These are phyloP conservation scores for Candoia aspera DNA, from an alignment of 2,113 vertebrate species.

Conservation along the genomic window DNA sequence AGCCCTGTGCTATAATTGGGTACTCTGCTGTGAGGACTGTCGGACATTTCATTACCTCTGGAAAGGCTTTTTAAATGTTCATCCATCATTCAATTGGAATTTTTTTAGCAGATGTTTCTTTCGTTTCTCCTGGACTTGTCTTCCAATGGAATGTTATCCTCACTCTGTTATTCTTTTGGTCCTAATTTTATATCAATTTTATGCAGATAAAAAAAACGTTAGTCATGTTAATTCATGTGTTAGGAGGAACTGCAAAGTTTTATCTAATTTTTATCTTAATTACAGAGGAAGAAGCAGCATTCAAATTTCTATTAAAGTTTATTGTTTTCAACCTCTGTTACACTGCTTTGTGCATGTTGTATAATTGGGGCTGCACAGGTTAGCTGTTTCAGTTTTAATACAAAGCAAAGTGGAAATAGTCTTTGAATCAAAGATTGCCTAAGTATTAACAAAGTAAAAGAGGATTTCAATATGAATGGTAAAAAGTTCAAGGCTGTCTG, in stretches of 20 bases:
- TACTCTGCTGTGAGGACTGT: not conserved
- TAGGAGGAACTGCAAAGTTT: too few species aligned
- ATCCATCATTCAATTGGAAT: not conserved
- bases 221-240: not conserved
- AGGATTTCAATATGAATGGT: not conserved
- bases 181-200: not conserved
- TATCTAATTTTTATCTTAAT: not conserved
- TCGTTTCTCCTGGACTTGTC: not conserved
- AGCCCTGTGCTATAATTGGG: not conserved
- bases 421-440: not conserved
- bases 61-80: not conserved
- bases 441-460: not conserved
- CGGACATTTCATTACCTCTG: not conserved
- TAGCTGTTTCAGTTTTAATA: not conserved
- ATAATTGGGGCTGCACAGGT: not conserved
- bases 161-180: not conserved
- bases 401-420: not conserved
- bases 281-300: not conserved
- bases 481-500: not conserved
- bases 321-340: not conserved
- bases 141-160: not conserved
- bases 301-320: not conserved
- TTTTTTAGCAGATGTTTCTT: not conserved
- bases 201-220: not conserved
- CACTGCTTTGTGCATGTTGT: not conserved